Base-by-base conservation (phyloP, 2,113 vertebrate genomes). In the Meriones unguiculatus region DNA sequence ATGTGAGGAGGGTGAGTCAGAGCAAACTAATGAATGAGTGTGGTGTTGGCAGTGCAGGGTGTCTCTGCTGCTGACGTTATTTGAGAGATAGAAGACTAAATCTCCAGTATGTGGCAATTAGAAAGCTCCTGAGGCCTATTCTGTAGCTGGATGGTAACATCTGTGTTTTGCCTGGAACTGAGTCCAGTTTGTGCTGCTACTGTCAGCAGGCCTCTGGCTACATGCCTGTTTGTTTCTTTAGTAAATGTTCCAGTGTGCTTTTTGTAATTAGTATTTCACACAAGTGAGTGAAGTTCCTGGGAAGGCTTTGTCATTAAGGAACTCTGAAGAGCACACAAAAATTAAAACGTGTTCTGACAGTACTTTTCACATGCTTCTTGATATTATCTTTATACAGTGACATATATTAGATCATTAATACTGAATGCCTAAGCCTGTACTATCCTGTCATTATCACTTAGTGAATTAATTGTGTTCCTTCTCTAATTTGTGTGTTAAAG, bases 1-100 rank as follows among this genome's bases (percentile, higher is more conserved):
- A 59, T 35, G 38, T 46, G 81, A 95, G 92, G 57, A 89, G 72
- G 28, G 52, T 98, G 97, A 97, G 93, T 97, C 97, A 97, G 95
- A 96, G 87, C 25, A 89, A 76, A 95, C 90, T 96, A 97, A 97
- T 97, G 92, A 95, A 96, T 59, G 82, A 89, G 85, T 69, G 85
- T 89, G 95, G 90, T 90, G 90, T 46, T 86, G 80, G 22, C 81
- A 90, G 50, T 84, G 67, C 81, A 70, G 86, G 67, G 88, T 90
- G 89, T 87, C 17, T 10, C 65, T n/a, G 14, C 90, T 88, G 93
- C 93, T 97, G 97, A 95, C n/a, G 57, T 85, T 73, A 76, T 92
- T 69, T 59, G 81, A 94, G 84, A 95, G 62, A 92, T 62, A n/a
- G 15, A 90, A 96, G 85, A 81, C 54, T 52, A 28, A 38, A 14